phyloP scores from a whole-genome alignment of 2,888 invertebrate genomes.

The Agonum fuliginosum region DNA sequence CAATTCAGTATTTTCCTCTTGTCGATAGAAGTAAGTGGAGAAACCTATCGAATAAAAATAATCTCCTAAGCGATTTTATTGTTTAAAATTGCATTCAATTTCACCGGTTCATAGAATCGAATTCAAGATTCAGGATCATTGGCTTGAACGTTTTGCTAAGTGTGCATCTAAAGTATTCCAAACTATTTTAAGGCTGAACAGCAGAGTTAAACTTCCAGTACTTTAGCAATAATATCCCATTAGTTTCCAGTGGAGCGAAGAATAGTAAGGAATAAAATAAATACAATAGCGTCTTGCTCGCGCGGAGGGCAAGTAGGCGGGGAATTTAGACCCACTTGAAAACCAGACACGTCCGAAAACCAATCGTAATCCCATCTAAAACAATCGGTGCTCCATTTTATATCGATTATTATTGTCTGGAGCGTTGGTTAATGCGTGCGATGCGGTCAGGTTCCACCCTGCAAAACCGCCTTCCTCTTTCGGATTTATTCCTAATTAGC shows the following conservation, averaged over 20 bases:
- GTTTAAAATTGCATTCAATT: conserved; percentile 20
- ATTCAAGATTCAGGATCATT: background rate
- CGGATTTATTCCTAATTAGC: conserved; percentile 58
- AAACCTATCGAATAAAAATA: background rate
- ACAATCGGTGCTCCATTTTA: conserved; percentile 59
- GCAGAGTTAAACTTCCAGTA: conserved; percentile 8
- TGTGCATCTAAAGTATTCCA: conserved; percentile 23
- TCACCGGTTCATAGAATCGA: background rate
- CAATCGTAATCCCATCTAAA: conserved; percentile 59
- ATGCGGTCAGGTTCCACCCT: background rate
- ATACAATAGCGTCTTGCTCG: conserved; percentile 6
- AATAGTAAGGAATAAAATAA: conserved; percentile 13
- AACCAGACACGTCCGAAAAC: conserved; percentile 53
- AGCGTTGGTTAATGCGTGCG: conserved; percentile 44
- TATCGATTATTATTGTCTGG: conserved; percentile 58
- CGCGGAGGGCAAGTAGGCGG: background rate
- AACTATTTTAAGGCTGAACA: conserved; percentile 23
- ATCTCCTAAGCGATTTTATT: conserved; percentile 11
- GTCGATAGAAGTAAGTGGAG: too few species aligned
- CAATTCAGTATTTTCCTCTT: too few species aligned
- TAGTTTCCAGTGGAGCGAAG: conserved; percentile 22
- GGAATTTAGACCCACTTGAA: conserved; percentile 47
- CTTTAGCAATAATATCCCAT: conserved; percentile 37
- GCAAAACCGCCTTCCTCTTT: conserved; percentile 17
- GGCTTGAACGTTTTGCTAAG: conserved; percentile 11